Evolutionary conservation across 2,797 vertebrate genomes (phyloP), one percentile per base, ranked within the genome.

Genomic region (Adelosebastes latens): DNA sequence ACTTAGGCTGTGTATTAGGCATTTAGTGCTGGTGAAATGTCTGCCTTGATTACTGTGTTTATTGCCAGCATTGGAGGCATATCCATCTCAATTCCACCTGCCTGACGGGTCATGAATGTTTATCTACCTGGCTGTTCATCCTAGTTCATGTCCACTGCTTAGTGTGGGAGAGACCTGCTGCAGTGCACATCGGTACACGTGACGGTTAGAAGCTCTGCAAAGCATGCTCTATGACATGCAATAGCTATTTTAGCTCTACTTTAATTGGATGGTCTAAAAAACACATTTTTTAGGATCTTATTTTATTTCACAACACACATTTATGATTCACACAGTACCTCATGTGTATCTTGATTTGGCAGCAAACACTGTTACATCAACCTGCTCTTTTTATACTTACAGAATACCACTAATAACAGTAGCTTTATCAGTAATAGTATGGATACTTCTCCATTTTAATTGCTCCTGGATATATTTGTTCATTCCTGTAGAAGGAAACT

Each of bases 31-130:
- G 87, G 80, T 75, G 79, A 90, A 92, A 89, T 76, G 86, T 88
- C 87, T 83, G 84, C 90, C 83, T 90, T 95, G 93, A 95, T 95
- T 94, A 80, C 83, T 73, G 72, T 88, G 85, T 93, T 93, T 92
- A 84, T 86, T 88, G 83, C 22, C 22, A 66, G 55, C 52, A 64
- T 59, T 81, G 70, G 62, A 88, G 68, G 72, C 52, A 70, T 32
- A 71, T 68, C 85, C 32, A 4, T 65, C 82, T 89, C 71, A 66
- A 20, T 86, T 84, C 59, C 76, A 77, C 10, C 83, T 71, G 74
- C 55, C 25, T 62, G 72, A 83, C 70, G 52, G 71, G 77, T 70
- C 66, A 46, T 53, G 73, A 72, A 68, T 80, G 80, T 81, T 79
- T 46, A 31, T 74, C 70, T 80, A 83, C 79, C 88, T 85, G 76